A percentile compares a stretch with the other conserved stretches of the same genome.
Evolutionary conservation across 2,797 vertebrate genomes (phyloP).

Genomic region (Phalloptychus januarius): DNA sequence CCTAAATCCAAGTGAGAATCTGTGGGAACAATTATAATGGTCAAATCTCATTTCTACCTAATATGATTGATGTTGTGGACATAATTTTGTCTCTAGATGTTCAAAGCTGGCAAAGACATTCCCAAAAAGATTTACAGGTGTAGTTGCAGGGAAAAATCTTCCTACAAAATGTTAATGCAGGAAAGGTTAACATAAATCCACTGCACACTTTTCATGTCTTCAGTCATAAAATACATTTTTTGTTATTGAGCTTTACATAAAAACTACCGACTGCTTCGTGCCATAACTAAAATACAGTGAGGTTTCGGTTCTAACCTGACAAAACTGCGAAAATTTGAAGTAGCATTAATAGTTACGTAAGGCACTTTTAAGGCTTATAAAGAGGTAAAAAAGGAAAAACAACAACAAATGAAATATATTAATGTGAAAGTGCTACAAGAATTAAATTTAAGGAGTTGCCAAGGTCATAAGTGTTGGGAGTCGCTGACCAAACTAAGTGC

Average conservation of each 20-base stretch:
- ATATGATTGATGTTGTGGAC: too few relatives aligned
- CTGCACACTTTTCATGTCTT: neutral
- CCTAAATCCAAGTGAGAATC: neutral
- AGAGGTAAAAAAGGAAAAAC: neutral
- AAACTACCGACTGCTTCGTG: neutral
- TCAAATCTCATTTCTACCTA: too few relatives aligned
- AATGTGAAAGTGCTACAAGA: neutral
- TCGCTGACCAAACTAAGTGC: conserved; percentile 11
- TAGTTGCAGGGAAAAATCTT: neutral
- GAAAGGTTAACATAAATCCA: neutral
- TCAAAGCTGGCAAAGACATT: neutral
- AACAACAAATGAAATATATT: neutral
- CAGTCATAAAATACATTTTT: neutral
- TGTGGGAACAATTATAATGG: neutral
- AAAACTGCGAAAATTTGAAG: neutral
- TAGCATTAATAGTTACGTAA: neutral
- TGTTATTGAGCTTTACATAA: neutral
- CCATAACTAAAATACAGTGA: neutral
- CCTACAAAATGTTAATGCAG: neutral
- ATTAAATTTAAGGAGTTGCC: conserved; percentile 12
- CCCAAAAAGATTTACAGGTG: neutral
- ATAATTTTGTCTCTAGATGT: neutral
- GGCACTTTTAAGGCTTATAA: neutral
- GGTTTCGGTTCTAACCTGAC: neutral
- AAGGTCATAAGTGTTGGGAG: conserved; percentile 23